Evolutionary conservation across 1,140 invertebrate genomes (phyloP), one percentile per base, ranked within the genome.

Genomic region (Trachymyrmex septentrionalis): DNA sequence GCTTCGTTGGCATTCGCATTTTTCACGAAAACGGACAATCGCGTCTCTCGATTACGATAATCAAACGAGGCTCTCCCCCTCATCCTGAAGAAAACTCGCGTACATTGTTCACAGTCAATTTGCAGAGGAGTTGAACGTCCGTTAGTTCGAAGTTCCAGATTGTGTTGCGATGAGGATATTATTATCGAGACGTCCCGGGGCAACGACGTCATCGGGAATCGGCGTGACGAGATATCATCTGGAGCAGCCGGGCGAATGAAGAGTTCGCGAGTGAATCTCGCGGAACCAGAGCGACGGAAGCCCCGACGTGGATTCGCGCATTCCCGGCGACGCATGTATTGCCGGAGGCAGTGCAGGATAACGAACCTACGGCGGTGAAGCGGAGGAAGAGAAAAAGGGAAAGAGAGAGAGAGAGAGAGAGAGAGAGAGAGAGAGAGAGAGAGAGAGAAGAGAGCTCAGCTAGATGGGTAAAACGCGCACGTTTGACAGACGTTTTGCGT

Each of bases 201-300:
- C 64, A 69, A 27, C 66, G 66, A n/a, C 44, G 50, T 48, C 66
- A 64, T 72, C 44, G 66, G 14, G 50, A 72, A 48, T 48, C 61
- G 24, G 38, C 48, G 38, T 14, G 21, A 34, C 59, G 27, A 48
- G 44, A 64, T 34, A 66, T 3, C 44, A 53, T 44, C 84, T 63
- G 82, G 69, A 88, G 6, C 75, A 76, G 21, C 76, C 76, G 19
- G 88, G 71, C 57, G 87, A 88, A 69, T 89, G 84, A 82, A 69
- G 7, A 30, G 24, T 14, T 16, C 14, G 63, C 63, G 63, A n/a
- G 66, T 19, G 61, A 27, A 77, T 77, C 57, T 55, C 59, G 66
- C 48, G 50, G 24, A 34, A 2, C 53, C 24, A 19, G 53, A 55
- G 27, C 77, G 72, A 85, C 86, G 77, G 59, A 63, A 69, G 14